Evolutionary conservation across 2,113 vertebrate species (phyloP), one percentile per base, ranked within the genome.

Genomic region (Paracanthobrama guichenoti): DNA sequence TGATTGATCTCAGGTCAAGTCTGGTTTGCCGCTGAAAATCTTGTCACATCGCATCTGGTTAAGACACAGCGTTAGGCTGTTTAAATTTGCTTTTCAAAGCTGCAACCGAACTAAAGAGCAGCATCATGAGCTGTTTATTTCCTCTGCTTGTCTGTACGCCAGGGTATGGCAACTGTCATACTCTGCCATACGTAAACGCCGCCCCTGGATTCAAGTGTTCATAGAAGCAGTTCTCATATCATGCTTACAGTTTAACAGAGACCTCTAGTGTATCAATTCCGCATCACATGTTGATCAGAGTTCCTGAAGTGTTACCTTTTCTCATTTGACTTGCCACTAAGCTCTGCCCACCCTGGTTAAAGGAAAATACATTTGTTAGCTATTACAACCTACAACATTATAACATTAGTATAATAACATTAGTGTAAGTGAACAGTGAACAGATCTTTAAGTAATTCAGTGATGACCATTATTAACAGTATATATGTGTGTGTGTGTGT

Each of bases 221-320:
- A 57, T 7, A 76, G 8, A 35, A 59, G 53, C 20, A 4, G 18
- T 60, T 10, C 18, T 50, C 9, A 50, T 26, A 3, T 20, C 18
- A 67, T 14, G 3, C 14, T 76, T n/a, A 60, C 73, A 26, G 82
- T 72, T 24, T 48, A 81, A 16, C 60, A 85, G 82, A 39, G 26
- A 73, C 39, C 64, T 82, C 86, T 81, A 66, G 31, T 87, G 86
- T 83, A 69, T 28, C 13, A 42, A 22, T 62, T 4, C 11, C 14
- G 6, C 60, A 71, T 82, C 66, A 31, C 60, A 79, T 50, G n/a
- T 28, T 79, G 14, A 79, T 42, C 26, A 44, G 35, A 46, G 9
- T 20, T 22, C 31, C 14, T 39, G 13, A 79, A 28, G 24, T 69
- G 20, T 13, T 53, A 13, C 72, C 24, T 71, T 69, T 22, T n/a